Percentiles rank a stretch among this genome's conserved stretches.
Conservation (phyloP, 2,888 invertebrate species). For the Pomacea canaliculata region DNA sequence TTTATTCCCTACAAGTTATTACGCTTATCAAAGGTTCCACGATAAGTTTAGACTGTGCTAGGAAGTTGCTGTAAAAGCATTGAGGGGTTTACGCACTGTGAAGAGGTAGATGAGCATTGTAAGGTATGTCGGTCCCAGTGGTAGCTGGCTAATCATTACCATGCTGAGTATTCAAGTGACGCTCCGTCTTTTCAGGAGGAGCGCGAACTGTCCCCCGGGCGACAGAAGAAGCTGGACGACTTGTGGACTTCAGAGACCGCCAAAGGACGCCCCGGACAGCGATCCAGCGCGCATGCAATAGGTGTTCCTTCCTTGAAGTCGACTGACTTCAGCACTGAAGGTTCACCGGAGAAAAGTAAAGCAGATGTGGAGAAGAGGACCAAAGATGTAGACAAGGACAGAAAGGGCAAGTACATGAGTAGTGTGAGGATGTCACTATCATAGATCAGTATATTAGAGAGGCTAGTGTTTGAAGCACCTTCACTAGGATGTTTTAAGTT, state of each 20-base stretch:
- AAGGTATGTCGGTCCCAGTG: too few species aligned
- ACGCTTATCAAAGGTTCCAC: too few species aligned
- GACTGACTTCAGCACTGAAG: constrained; percentile 22
- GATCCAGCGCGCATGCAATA: constrained; percentile 26
- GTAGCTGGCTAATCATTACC: too few species aligned
- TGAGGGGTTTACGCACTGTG: too few species aligned
- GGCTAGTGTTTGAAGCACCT: too few species aligned
- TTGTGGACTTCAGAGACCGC: constrained; percentile 36
- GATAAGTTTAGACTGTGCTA: too few species aligned
- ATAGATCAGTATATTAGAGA: too few species aligned
- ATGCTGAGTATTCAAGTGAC: not conserved
- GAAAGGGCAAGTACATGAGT: constrained; percentile 1
- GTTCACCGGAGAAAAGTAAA: constrained; percentile 10
- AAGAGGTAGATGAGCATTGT: too few species aligned
- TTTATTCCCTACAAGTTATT: too few species aligned
- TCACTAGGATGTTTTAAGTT: too few species aligned
- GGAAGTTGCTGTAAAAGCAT: too few species aligned
- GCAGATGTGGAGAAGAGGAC: constrained; percentile 15
- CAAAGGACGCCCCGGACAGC: constrained; percentile 25
- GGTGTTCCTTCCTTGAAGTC: constrained; percentile 29
- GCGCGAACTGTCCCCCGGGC: constrained; percentile 46
- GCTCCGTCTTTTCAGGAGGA: constrained; percentile 45
- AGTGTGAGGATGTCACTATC: too few species aligned
- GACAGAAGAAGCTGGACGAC: constrained; percentile 52
- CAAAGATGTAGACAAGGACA: constrained; percentile 2